Base-by-base conservation (phyloP, 2,888 invertebrate species). In the Pelosia muscerda region DNA sequence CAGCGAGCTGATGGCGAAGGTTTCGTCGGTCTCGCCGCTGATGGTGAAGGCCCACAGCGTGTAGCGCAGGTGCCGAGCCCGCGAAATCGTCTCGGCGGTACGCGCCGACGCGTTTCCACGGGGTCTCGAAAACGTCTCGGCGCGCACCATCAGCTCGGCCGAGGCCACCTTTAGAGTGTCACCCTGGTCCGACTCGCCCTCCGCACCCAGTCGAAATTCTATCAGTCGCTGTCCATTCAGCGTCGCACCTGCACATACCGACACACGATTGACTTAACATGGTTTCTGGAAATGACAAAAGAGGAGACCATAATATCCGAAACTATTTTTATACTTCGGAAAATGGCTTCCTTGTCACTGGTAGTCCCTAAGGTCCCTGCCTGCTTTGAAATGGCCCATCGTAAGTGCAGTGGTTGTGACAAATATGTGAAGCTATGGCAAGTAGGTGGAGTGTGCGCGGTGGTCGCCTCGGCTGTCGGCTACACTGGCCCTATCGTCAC, bases 191-290 rank as follows among this genome's bases (percentile, higher is more conserved):
- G 87, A 84, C 77, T 86, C 87, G 63, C 93, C 92, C 81, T 96
- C 96, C 78, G 95, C 95, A 76, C 96, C 96, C 85, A 97, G 96
- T 67, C 97, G 96, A 93, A 98, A 98, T 91, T 98, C 98, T 81
- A 98, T 95, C 82, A 98, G 95, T 69, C 97, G 96, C 91, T 98
- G 98, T 64, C 97, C 97, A 88, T 98, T 98, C 84, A 98, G 95
- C 85, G 96, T 96, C 81, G 96, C 96, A 84, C 98, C 98, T 98
- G 95, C 42, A 88, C 86, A 86, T 66, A 71, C 28, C 63, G 68
- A 74, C 25, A 31, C 23, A 66, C 19, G 11, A 53, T 68, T 23
- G 26, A 38, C 15, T 68, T 57, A 63, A 71, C 61, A 55, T 31
- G 42, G 8, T 31, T 38, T 15, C 28, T 26, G 53, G 28, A n/a